Evolutionary conservation across 2,888 invertebrate species (phyloP).

Genomic region (Aromia moschata): DNA sequence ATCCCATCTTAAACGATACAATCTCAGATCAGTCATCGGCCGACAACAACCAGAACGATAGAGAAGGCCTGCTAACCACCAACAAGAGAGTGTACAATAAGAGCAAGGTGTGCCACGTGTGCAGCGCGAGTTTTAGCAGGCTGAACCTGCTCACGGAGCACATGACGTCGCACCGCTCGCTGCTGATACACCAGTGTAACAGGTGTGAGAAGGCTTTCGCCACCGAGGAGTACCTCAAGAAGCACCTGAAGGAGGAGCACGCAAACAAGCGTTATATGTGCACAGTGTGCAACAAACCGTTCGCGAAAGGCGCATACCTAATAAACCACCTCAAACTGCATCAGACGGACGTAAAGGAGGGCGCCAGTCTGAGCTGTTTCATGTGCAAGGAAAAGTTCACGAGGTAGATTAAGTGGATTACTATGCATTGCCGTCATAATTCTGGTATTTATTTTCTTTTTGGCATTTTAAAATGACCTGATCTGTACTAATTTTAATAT

Average conservation of each 20-base stretch:
- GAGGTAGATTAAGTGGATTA: no score
- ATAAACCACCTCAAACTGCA: conserved; percentile 62
- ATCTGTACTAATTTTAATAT: no score
- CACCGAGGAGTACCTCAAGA: conserved; percentile 56
- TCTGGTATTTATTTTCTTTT: no score
- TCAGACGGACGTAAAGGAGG: conserved; percentile 49
- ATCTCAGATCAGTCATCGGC: conserved; percentile 46
- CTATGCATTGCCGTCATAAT: no score
- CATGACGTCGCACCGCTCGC: conserved; percentile 60
- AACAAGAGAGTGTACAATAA: conserved; percentile 45
- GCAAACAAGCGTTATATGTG: conserved; percentile 62
- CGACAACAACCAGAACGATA: conserved; percentile 35
- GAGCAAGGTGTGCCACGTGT: conserved; percentile 60
- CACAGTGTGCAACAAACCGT: conserved; percentile 60
- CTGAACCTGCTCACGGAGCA: conserved; percentile 61
- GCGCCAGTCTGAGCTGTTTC: conserved; percentile 58
- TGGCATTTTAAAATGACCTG: no score
- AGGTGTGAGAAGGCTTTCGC: conserved; percentile 61
- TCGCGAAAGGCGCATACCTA: conserved; percentile 61
- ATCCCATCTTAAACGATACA: no score
- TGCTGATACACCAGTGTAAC: conserved; percentile 61
- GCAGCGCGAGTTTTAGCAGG: conserved; percentile 57
- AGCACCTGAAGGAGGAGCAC: conserved; percentile 61
- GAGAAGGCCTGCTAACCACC: conserved; percentile 32
- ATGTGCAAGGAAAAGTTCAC: no score